Base-by-base conservation (phyloP, 2,888 invertebrate genomes). In the Acronicta psi region DNA sequence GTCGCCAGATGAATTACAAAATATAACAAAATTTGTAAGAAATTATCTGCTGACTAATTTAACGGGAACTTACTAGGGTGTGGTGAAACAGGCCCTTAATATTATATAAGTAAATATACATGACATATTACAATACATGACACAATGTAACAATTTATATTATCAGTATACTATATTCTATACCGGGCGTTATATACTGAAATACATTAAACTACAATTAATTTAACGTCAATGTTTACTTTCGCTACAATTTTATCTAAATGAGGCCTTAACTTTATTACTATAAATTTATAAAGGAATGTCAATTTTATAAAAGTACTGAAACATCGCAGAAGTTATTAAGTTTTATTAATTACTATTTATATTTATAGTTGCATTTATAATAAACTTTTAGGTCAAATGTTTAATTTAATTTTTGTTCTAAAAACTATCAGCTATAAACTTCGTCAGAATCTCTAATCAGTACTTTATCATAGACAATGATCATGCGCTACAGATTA, bases 251-350 rank as follows among this genome's bases (percentile, higher is more conserved):
- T 23, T 53, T 47, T 34, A 56, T 16, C 44, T 69, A 66, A 17
- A 44, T 45, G 69, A 73, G 70, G 67, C 70, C 64, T 70, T 68
- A 59, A 47, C 31, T 56, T 13, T 52, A 59, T 34, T 52, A 54
- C 13, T 52, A 55, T 57, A 4, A n/a, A 59, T 50, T 60, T 55
- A 67, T 10, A 54, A 53, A 59, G 76, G 74, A 76, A 76, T 75
- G 75, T 75, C 73, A 66, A 64, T 64, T 45, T 59, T 68, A 73
- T 70, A 68, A 71, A 65, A 73, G 63, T 70, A 73, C 44, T 64
- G 41, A 57, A 75, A 65, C 63, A 51, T 57, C 51, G 59, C 50
- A 29, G 20, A 52, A 34, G 43, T 47, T 20, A 36, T 45, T 53
- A 25, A 34, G 49, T 37, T 47, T 47, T 20, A 36, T 45, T 53